Conservation (phyloP, 2,888 invertebrate genomes). For the Cremastinae sp. region DNA sequence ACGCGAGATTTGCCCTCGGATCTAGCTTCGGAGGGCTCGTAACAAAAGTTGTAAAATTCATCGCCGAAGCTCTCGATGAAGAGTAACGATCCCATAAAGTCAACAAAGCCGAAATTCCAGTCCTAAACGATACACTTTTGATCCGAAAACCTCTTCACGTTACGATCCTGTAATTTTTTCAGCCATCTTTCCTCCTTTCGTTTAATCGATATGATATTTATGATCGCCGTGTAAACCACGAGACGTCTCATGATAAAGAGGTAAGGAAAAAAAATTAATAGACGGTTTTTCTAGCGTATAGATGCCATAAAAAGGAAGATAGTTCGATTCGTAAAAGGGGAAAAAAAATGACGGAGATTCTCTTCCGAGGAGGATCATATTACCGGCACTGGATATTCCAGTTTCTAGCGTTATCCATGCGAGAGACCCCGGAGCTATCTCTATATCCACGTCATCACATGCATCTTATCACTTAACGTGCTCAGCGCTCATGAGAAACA, state of each 20-base stretch:
- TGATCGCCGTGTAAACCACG: conserved; percentile 23
- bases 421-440: background rate
- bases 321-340: conserved; percentile 5
- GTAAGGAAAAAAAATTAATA: conserved; percentile 20
- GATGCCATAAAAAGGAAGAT: conserved; percentile 24
- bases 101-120: conserved; percentile 2
- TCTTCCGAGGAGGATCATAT: conserved; percentile 9
- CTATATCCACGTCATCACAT: conserved; percentile 5
- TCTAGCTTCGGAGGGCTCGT: conserved; percentile 10
- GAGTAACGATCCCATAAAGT: conserved; percentile 20
- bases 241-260: background rate
- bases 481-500: too few relatives aligned
- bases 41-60: conserved; percentile 40
- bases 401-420: conserved; percentile 30
- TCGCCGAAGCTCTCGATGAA: conserved; percentile 5
- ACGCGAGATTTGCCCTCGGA: conserved; percentile 11
- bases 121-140: conserved; percentile 16
- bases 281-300: conserved; percentile 7
- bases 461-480: conserved; percentile 21
- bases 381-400: conserved; percentile 38
- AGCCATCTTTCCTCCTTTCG: conserved; percentile 2
- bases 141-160: background rate
- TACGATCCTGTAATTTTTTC: conserved; percentile 24
- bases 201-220: conserved; percentile 33
- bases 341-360: conserved; percentile 10